phyloP scores from a whole-genome alignment of 2,888 invertebrate species.

The Diploptera punctata region DNA sequence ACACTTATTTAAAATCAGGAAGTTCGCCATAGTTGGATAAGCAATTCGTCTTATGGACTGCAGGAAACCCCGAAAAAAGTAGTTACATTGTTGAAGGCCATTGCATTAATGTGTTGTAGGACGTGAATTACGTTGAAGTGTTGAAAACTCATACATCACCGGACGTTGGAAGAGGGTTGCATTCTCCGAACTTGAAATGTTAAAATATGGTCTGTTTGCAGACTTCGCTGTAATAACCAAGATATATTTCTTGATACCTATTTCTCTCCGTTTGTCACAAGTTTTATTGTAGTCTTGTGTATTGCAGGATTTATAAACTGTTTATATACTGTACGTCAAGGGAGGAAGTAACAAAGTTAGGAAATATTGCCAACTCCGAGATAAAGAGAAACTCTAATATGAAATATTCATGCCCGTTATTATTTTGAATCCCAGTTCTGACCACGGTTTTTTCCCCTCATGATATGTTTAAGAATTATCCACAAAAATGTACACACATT shows the following conservation, averaged over 20 bases:
- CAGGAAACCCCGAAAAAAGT: no score
- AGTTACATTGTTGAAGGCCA: no score
- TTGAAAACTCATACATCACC: no score
- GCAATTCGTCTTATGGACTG: no score
- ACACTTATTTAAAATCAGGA: no score
- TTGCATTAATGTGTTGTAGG: no score
- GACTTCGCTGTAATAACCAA: neutral
- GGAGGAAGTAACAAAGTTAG: neutral
- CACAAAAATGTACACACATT: no score
- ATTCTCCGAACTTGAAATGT: no score
- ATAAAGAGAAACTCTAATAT: neutral
- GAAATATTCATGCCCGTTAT: constrained; percentile 5
- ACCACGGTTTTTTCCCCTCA: neutral
- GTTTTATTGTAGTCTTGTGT: neutral
- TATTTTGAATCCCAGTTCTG: neutral
- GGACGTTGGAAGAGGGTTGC: no score
- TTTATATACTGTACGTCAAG: neutral
- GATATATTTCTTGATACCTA: neutral
- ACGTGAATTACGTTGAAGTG: no score
- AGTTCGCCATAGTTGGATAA: no score
- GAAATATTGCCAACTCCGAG: neutral
- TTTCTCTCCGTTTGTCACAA: neutral
- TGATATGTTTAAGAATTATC: no score
- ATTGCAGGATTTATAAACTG: constrained; percentile 2
- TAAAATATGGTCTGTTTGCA: neutral